phyloP scores from a whole-genome alignment of 2,113 vertebrate genomes.

The Globicephala melas region DNA sequence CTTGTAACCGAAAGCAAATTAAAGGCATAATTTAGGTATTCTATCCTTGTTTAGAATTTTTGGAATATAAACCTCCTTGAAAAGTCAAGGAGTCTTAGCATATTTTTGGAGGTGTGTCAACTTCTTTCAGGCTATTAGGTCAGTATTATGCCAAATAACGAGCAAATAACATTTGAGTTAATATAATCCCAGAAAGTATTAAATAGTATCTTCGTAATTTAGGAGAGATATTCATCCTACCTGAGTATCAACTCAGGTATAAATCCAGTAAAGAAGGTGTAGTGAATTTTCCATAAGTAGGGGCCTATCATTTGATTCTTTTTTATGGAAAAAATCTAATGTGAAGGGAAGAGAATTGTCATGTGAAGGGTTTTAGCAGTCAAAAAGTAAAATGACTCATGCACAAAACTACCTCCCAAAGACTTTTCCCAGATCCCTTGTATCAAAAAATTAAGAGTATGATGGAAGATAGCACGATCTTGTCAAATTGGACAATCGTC shows the following conservation, averaged over 20 bases:
- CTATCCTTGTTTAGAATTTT: not conserved
- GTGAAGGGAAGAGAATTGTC: constrained; percentile 54
- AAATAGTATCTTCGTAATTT: not conserved
- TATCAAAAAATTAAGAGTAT: constrained; percentile 83
- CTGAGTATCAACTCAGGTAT: not conserved
- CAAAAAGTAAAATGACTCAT: constrained; percentile 62
- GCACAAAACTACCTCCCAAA: constrained; percentile 90
- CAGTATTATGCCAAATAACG: not conserved
- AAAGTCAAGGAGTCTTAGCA: not conserved
- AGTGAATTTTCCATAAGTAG: not conserved
- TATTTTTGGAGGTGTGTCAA: not conserved
- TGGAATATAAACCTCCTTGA: not conserved
- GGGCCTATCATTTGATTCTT: not conserved
- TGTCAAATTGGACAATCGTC: constrained; percentile 85
- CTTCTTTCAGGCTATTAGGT: not conserved
- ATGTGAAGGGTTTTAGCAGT: constrained; percentile 62
- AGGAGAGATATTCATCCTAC: not conserved
- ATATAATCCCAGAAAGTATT: not conserved
- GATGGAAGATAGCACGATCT: constrained; percentile 86
- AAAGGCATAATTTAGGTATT: not conserved
- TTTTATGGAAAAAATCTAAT: not conserved
- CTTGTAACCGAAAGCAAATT: constrained; percentile 28
- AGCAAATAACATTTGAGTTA: not conserved
- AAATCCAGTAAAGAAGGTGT: not conserved
- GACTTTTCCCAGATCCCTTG: constrained; percentile 80